A percentile compares a stretch with the other conserved stretches of the same genome.
phyloP scores from a whole-genome alignment of 2,113 vertebrate species.

The Sitta europaea region DNA sequence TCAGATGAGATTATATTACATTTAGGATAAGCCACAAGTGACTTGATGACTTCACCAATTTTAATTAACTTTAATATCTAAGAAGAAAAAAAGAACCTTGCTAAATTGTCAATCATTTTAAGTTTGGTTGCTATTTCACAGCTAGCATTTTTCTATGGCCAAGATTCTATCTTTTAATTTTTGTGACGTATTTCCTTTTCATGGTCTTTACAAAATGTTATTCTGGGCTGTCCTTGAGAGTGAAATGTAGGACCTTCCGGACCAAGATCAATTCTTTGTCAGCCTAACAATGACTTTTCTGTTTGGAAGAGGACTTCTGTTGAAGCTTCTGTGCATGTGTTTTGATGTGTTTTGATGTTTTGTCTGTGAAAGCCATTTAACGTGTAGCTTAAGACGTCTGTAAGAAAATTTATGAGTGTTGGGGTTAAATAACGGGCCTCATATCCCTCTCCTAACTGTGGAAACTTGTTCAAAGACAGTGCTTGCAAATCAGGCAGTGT shows the following conservation, averaged over 20 bases:
- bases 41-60: constrained; percentile 43
- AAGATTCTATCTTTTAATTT: not conserved
- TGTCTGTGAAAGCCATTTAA: not conserved
- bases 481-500: not conserved
- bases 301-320: not conserved
- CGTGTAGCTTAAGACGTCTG: not conserved
- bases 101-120: constrained; percentile 24
- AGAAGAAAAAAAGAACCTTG: constrained; percentile 16
- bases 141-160: not conserved
- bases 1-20: constrained; percentile 63
- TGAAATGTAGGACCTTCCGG: not conserved
- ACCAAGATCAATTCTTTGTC: not conserved
- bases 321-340: not conserved
- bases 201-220: not conserved
- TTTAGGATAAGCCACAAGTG: constrained; percentile 49
- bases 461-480: not conserved
- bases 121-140: constrained; percentile 13
- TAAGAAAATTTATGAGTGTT: not conserved
- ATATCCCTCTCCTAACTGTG: not conserved
- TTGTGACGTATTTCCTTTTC: not conserved
- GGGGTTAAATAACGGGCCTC: not conserved
- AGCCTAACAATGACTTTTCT: not conserved
- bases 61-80: constrained; percentile 63
- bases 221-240: not conserved
- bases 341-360: not conserved